phyloP scores from a whole-genome alignment of 2,113 vertebrate genomes.

The Panthera leo region DNA sequence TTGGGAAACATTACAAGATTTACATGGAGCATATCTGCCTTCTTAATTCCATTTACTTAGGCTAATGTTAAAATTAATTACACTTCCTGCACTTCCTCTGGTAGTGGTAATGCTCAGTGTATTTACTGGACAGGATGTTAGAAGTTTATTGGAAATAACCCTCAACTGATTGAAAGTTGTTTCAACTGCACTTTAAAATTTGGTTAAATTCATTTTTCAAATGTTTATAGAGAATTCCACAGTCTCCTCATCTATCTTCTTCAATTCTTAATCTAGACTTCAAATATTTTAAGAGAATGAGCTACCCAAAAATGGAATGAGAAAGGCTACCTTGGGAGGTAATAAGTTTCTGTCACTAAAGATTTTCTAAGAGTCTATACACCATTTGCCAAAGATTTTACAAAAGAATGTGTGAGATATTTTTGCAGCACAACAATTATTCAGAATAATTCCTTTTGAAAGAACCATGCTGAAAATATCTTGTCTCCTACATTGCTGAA shows the following conservation, averaged over 20 bases:
- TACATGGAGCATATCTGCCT: background rate
- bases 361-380: background rate
- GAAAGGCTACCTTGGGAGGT: background rate
- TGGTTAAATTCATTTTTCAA: constrained; percentile 36
- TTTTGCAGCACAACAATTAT: constrained; percentile 37
- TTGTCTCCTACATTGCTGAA: background rate
- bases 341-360: background rate
- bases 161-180: background rate
- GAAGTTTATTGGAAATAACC: background rate
- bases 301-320: background rate
- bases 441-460: constrained; percentile 39
- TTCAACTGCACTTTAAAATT: constrained; percentile 42
- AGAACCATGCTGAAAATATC: background rate
- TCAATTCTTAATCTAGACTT: background rate
- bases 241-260: background rate
- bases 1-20: background rate
- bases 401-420: constrained; percentile 9
- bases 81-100: background rate
- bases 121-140: background rate
- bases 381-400: constrained; percentile 29
- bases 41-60: constrained; percentile 26
- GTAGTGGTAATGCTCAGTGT: background rate
- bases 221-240: background rate
- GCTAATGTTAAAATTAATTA: constrained; percentile 50
- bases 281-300: constrained; percentile 43